Conservation (phyloP, 2,113 vertebrate genomes). For the Orcinus orca region DNA sequence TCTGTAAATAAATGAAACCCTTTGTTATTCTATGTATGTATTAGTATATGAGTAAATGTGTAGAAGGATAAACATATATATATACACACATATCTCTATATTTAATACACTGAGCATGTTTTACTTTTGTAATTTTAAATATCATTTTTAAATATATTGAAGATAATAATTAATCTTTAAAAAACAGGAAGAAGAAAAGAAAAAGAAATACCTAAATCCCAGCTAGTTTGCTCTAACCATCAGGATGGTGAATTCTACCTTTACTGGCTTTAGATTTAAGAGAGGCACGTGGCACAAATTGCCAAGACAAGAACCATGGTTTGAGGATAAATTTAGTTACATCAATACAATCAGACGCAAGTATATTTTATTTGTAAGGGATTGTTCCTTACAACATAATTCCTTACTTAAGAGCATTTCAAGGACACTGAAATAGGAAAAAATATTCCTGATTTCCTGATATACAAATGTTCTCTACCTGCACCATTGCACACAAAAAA, state of each 20-base stretch:
- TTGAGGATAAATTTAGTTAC: slow-evolving; percentile 18
- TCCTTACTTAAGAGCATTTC: neutral
- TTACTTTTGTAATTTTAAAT: neutral
- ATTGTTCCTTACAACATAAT: neutral
- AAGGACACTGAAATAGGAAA: slow-evolving; percentile 13
- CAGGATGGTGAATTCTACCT: neutral
- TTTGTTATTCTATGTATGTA: neutral
- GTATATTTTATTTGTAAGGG: neutral
- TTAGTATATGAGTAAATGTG: neutral
- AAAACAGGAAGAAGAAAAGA: neutral
- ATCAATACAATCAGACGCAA: neutral
- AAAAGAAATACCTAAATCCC: neutral
- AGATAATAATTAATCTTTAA: neutral
- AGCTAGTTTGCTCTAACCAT: neutral
- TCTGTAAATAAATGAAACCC: neutral
- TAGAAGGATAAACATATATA: neutral
- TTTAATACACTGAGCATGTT: neutral
- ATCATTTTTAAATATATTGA: neutral
- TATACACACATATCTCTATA: neutral
- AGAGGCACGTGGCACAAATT: neutral
- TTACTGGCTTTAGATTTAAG: neutral
- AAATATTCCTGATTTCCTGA: slow-evolving; percentile 56
- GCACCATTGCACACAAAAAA: neutral
- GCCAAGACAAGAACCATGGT: neutral
- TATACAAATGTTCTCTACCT: slow-evolving; percentile 50